These are phyloP conservation scores for Aix galericulata DNA, from an alignment of 2,113 vertebrate species.

Conservation along the genomic window DNA sequence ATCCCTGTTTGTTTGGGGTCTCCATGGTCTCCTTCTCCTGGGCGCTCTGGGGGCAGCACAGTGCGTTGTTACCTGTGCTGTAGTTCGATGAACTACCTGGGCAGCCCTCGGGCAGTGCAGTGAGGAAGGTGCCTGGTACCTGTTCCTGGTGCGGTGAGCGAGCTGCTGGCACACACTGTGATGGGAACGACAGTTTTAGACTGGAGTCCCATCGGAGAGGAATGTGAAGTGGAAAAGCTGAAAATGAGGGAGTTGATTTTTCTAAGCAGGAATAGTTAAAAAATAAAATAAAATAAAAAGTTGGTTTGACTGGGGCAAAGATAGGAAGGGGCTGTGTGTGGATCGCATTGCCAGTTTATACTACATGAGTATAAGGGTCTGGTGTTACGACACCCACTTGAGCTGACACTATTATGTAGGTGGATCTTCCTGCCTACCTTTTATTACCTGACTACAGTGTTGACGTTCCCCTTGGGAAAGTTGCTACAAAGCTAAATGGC, in stretches of 20 bases:
- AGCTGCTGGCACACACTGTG: neutral
- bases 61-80: neutral
- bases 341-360: neutral
- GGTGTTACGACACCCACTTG: fast-evolving
- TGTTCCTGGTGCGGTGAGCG: neutral
- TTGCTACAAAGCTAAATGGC: neutral
- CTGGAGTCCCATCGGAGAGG: neutral
- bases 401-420: neutral
- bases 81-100: neutral
- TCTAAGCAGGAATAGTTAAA: neutral
- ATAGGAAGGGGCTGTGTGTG: neutral
- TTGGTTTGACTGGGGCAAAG: neutral
- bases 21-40: neutral
- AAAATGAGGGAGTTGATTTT: neutral
- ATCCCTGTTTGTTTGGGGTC: neutral
- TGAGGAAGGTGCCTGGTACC: fast-evolving
- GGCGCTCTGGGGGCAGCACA: neutral
- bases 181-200: neutral
- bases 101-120: neutral
- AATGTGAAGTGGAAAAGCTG: neutral
- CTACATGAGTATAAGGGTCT: neutral
- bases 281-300: neutral
- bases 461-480: neutral
- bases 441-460: neutral
- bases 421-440: neutral